A percentile compares a stretch with the other conserved stretches of the same genome.
Conservation (phyloP, 2,888 invertebrate genomes). For the Apotomis turbidana region DNA sequence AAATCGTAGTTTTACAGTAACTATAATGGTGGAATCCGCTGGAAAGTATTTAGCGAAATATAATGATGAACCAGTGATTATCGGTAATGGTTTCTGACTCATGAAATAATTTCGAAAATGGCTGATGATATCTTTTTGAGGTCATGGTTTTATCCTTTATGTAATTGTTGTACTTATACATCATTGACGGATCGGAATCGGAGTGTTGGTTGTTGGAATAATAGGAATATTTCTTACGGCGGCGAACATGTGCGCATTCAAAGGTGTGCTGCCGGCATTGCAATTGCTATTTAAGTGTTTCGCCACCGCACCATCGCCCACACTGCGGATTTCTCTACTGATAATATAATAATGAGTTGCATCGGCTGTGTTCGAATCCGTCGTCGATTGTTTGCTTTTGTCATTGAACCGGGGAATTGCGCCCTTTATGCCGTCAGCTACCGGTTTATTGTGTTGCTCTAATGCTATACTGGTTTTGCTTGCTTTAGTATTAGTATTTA, state of each 20-base stretch:
- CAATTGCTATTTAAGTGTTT: constrained; percentile 62
- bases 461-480: constrained; percentile 46
- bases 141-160: constrained; percentile 12
- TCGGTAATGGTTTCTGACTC: constrained; percentile 38
- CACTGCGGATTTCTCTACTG: constrained; percentile 76
- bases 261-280: constrained; percentile 65
- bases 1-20: constrained; percentile 3
- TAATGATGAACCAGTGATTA: constrained; percentile 36
- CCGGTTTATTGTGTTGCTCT: constrained; percentile 45
- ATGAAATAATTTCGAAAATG: constrained; percentile 33
- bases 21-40: neutral
- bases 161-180: neutral
- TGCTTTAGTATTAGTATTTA: constrained; percentile 2
- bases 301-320: constrained; percentile 65
- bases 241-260: constrained; percentile 56
- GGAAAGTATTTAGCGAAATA: constrained; percentile 26
- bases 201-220: constrained; percentile 3
- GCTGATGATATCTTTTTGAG: constrained; percentile 31
- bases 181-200: neutral
- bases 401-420: constrained; percentile 70
- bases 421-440: constrained; percentile 57
- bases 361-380: constrained; percentile 63
- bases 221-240: constrained; percentile 15
- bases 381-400: constrained; percentile 70
- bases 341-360: constrained; percentile 67